Conservation (phyloP, 1,140 invertebrate genomes). For the Pteromalus puparum region DNA sequence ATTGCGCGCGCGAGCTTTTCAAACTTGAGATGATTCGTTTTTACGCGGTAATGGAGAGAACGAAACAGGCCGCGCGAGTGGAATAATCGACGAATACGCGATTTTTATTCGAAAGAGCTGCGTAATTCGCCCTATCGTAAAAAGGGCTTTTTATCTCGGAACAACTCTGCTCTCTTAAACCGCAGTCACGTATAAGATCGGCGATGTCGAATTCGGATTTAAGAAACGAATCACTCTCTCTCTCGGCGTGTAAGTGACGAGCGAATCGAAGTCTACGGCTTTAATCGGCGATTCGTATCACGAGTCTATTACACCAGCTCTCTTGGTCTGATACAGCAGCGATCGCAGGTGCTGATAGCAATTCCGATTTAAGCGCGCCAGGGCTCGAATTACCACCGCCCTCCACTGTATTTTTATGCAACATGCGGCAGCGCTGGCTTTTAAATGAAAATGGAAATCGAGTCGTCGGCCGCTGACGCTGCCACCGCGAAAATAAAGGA, state of each 20-base stretch:
- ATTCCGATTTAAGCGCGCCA: slow-evolving; percentile 44
- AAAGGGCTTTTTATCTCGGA: background rate
- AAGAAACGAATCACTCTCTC: slow-evolving; percentile 38
- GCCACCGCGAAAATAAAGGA: slow-evolving; percentile 27
- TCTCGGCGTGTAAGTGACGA: slow-evolving; percentile 42
- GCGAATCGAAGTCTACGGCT: slow-evolving; percentile 45
- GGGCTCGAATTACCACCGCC: slow-evolving; percentile 41
- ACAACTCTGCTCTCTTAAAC: background rate
- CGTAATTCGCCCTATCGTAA: background rate
- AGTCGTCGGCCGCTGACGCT: background rate
- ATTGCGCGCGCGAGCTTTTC: slow-evolving; percentile 2
- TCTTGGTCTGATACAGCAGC: background rate
- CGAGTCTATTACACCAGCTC: slow-evolving; percentile 53
- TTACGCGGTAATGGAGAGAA: too few relatives aligned
- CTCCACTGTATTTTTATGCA: slow-evolving; percentile 42
- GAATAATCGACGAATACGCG: too few relatives aligned
- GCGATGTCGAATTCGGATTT: slow-evolving; percentile 23
- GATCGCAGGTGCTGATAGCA: slow-evolving; percentile 49
- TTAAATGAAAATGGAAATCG: slow-evolving; percentile 49
- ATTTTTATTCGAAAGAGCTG: too few relatives aligned
- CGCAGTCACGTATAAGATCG: slow-evolving; percentile 7
- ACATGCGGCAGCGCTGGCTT: background rate
- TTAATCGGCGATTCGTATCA: slow-evolving; percentile 61
- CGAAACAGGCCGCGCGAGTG: too few relatives aligned
- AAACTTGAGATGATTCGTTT: background rate